A percentile compares a stretch with the other conserved stretches of the same genome.
Conservation (phyloP, 1,140 invertebrate species). For the Trachymyrmex septentrionalis region DNA sequence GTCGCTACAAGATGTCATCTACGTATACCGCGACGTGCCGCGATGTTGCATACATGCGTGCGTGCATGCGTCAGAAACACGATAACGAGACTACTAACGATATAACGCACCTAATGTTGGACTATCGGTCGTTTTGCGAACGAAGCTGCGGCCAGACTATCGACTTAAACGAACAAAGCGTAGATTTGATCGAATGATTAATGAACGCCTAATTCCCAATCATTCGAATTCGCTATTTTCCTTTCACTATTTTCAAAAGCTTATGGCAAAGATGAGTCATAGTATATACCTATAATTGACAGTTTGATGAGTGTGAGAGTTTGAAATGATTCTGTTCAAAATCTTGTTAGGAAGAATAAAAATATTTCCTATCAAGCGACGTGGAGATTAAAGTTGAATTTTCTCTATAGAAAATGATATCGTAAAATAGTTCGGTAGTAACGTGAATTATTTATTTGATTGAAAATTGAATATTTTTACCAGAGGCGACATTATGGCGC, state of each 20-base stretch:
- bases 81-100: constrained; percentile 10
- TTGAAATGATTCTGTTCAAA: neutral
- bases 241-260: neutral
- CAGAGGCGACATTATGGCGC: neutral
- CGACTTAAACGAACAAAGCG: neutral
- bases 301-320: neutral
- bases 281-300: neutral
- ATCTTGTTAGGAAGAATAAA: neutral
- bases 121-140: neutral
- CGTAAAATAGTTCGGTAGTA: neutral
- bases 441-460: neutral
- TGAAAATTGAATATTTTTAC: neutral
- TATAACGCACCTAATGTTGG: constrained; percentile 14
- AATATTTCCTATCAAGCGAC: neutral
- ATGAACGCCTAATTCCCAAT: neutral
- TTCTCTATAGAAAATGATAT: constrained; percentile 7
- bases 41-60: neutral
- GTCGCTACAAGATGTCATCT: constrained; percentile 22
- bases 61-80: constrained; percentile 14
- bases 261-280: neutral
- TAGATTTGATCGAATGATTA: neutral
- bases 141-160: constrained; percentile 15
- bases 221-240: neutral
- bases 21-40: neutral
- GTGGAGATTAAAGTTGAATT: neutral